Conservation (phyloP, 2,113 vertebrate species). For the Perognathus longimembris region DNA sequence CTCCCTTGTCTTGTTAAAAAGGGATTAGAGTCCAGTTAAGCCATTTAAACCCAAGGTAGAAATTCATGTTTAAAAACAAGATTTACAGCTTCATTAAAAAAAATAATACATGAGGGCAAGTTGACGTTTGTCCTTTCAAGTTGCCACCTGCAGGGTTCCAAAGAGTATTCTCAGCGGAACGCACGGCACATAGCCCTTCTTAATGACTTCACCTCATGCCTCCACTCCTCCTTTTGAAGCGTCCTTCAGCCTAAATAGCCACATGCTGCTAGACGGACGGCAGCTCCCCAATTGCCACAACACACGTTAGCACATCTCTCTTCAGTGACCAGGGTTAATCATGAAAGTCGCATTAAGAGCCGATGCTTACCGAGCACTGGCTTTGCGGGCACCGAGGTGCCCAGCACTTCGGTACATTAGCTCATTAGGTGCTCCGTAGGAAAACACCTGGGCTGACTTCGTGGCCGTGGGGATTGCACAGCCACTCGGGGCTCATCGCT, state of each 20-base stretch:
- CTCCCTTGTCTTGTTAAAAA: conserved; percentile 71
- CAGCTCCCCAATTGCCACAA: not conserved
- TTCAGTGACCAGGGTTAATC: conserved; percentile 11
- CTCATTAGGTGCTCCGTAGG: not conserved
- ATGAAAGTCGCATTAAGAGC: not conserved
- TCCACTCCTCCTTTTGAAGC: conserved; percentile 64
- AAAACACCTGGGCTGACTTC: not conserved
- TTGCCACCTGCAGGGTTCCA: not conserved
- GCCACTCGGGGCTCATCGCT: not conserved
- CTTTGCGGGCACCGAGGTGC: not conserved
- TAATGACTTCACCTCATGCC: conserved; percentile 61
- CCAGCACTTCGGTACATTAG: not conserved
- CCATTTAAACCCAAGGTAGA: conserved; percentile 76
- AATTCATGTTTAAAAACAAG: conserved; percentile 78
- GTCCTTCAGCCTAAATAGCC: conserved; percentile 65
- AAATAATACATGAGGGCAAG: conserved; percentile 41
- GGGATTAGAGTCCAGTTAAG: conserved; percentile 79
- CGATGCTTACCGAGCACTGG: not conserved
- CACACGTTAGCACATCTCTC: not conserved
- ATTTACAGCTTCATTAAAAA: conserved; percentile 67
- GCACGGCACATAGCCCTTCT: conserved; percentile 24
- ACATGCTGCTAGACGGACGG: conserved; percentile 54
- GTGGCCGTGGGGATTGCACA: not conserved
- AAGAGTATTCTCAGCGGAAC: conserved; percentile 49
- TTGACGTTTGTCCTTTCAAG: conserved; percentile 65